Base-by-base conservation (phyloP, 35 echinoderm and acorn worm species). In the Strongylocentrotus purpuratus region DNA sequence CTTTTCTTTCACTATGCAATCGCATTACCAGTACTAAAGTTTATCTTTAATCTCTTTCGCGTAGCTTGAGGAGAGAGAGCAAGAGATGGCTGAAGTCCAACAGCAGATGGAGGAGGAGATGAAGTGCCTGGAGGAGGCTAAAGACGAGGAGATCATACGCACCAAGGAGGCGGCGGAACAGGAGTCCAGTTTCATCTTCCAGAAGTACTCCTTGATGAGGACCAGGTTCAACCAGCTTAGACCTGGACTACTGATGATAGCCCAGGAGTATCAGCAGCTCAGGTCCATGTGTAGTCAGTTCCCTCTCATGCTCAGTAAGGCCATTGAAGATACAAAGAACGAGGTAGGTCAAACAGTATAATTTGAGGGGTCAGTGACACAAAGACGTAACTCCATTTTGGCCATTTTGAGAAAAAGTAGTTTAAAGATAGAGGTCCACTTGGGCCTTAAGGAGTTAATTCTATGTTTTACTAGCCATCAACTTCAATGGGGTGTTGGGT, bases 191-290 rank as follows among this genome's bases (percentile, higher is more conserved):
- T 31, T 95, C 12, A 59, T 97, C 87, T 88, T 87, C 22, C 95
- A 95, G 20, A 92, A 95, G n/a, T 97, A 96, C 61, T 47, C 94
- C 0, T 94, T 52, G 12, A 96, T 99, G 85, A 95, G 92, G 59
- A 58, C 91, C 86, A 96, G 95, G 86, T 99, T 98, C 90, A 50
- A 95, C 11, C 86, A 96, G 18, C 90, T 99, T n/a, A 95, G 97
- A 28, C 98, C 98, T 20, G 98, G 98, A 9, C 94, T 99, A 33
- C 94, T 99, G 45, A 95, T 65, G 13, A 97, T 99, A 87, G 98
- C 96, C 18, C 87, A 97, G 71, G 98, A 99, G 92, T 99, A 99
- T 94, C 95, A 99, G 86, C 97, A 99, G 55, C 94, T 99, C 60
- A 94, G 98, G 47, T 86, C 95, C 33, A 55, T 99, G 94, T 99